phyloP scores from a whole-genome alignment of 1,140 invertebrate genomes.

The Pogonognathellus flavescens region DNA sequence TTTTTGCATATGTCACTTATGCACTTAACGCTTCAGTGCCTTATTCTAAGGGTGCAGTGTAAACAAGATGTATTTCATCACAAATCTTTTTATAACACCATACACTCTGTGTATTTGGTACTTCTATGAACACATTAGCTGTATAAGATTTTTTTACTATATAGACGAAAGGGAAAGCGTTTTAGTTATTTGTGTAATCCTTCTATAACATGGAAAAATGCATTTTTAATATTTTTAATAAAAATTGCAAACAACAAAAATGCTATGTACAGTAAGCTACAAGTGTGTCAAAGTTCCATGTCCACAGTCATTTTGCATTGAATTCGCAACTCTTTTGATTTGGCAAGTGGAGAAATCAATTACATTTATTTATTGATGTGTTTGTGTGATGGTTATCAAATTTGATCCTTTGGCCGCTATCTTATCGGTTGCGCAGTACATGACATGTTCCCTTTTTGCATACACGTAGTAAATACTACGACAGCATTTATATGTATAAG shows the following conservation, averaged over 20 bases:
- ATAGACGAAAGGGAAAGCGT: too few species aligned
- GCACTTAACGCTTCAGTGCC: conserved; percentile 29
- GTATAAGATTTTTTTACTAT: too few species aligned
- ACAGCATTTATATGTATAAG: too few species aligned
- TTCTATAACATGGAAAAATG: too few species aligned
- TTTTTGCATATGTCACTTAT: neutral
- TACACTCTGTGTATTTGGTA: too few species aligned
- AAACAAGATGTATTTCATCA: neutral
- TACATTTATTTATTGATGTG: conserved; percentile 37
- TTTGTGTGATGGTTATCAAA: neutral
- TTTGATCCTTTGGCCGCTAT: neutral
- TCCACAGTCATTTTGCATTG: conserved; percentile 15
- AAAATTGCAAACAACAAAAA: too few species aligned
- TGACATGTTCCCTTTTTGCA: conserved; percentile 4
- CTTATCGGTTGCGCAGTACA: neutral
- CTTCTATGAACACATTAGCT: too few species aligned
- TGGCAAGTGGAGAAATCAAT: conserved; percentile 12
- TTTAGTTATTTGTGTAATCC: too few species aligned
- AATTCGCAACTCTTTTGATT: conserved; percentile 5
- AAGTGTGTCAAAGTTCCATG: conserved; percentile 24
- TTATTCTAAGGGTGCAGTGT: neutral
- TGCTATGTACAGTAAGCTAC: too few species aligned
- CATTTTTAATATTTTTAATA: too few species aligned
- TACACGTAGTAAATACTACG: too few species aligned
- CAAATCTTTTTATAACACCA: too few species aligned